Conservation (phyloP, 1,140 invertebrate species). For the Melipona quadrifasciata region DNA sequence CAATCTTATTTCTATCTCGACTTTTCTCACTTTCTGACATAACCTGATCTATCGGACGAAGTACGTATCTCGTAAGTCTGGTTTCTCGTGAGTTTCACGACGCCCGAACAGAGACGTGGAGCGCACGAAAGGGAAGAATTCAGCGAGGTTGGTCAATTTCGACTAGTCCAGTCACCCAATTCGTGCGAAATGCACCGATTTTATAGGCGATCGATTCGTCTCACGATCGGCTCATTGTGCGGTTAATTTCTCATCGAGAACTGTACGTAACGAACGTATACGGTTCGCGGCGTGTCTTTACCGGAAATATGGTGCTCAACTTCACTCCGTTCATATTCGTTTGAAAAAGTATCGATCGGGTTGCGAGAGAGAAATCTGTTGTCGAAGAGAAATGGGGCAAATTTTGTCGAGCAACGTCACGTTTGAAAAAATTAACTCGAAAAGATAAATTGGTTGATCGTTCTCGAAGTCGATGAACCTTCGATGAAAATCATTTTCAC, state of each 20-base stretch:
- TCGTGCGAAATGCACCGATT: neutral
- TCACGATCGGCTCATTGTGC: neutral
- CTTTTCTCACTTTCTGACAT: neutral
- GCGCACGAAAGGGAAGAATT: neutral
- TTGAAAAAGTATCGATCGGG: slow-evolving; percentile 44
- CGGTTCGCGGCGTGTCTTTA: slow-evolving; percentile 27
- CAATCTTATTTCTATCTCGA: neutral
- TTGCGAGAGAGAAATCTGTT: neutral
- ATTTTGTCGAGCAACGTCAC: neutral
- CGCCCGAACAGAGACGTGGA: neutral
- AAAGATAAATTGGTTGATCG: neutral
- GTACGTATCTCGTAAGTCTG: neutral
- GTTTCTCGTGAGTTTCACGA: neutral
- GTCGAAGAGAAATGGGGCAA: neutral
- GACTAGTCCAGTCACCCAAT: neutral
- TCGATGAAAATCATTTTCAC: neutral
- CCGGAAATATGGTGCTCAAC: slow-evolving; percentile 52
- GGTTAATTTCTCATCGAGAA: slow-evolving; percentile 18
- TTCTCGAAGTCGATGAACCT: neutral
- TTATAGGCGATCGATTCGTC: neutral
- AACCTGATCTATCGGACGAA: slow-evolving; percentile 1
- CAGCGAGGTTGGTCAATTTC: neutral
- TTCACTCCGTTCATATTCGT: slow-evolving; percentile 2
- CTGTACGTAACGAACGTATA: neutral
- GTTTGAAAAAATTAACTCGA: neutral